Percentiles rank a stretch among this genome's conserved stretches.
These are phyloP conservation scores for Parauchenoglanis ngamensis DNA, from an alignment of 2,797 vertebrate genomes.

Conservation along the genomic window DNA sequence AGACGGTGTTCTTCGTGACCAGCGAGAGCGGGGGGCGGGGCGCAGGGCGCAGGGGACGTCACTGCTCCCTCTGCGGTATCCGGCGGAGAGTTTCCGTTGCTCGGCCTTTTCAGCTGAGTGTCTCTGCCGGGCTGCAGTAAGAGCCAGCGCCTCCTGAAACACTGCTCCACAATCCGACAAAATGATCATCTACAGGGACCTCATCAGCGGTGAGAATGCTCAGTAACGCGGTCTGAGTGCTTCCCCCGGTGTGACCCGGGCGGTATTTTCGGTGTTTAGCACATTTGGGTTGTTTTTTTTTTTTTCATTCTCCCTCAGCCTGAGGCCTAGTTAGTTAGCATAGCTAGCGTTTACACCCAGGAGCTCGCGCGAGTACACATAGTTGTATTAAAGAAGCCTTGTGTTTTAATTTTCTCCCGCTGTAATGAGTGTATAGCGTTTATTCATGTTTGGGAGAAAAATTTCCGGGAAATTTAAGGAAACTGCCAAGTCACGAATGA, in stretches of 20 bases:
- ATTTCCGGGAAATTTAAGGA: accelerated
- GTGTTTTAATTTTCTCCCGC: not conserved
- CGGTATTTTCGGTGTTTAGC: not conserved
- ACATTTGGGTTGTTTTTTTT: not conserved
- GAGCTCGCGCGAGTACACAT: not conserved
- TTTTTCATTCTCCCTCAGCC: not conserved
- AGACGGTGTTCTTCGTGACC: not conserved
- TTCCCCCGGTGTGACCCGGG: accelerated
- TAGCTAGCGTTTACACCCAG: not conserved
- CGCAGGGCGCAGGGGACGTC: constrained; percentile 22
- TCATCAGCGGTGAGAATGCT: constrained; percentile 55
- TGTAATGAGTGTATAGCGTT: accelerated
- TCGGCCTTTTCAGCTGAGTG: constrained; percentile 59
- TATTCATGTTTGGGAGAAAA: not conserved
- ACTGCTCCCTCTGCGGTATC: constrained; percentile 29
- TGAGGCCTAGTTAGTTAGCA: constrained; percentile 15
- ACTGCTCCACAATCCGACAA: constrained; percentile 45
- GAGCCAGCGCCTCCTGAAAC: constrained; percentile 9
- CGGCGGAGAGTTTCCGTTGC: not conserved
- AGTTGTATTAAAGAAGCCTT: accelerated
- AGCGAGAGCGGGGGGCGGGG: not conserved
- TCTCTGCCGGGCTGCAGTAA: constrained; percentile 33
- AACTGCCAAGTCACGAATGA: not conserved
- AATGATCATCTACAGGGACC: constrained; percentile 65
- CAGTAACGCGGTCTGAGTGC: accelerated